Evolutionary conservation across 2,888 invertebrate genomes (phyloP).

Genomic region (Lasioglossum oenotherae): DNA sequence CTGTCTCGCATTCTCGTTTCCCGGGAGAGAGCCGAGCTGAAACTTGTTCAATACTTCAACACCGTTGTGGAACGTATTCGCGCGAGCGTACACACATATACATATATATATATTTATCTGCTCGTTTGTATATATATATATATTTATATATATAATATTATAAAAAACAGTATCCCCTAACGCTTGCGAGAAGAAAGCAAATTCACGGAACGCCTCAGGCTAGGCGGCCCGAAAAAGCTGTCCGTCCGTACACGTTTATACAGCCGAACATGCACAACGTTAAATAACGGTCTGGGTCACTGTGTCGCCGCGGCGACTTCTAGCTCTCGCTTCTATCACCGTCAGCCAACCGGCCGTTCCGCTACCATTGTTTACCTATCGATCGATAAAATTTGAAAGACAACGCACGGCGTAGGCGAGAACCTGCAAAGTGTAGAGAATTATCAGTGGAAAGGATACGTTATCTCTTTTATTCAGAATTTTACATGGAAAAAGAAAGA

Average conservation of each 20-base stretch:
- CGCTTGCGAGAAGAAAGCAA: conserved; percentile 70
- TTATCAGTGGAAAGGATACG: conserved; percentile 9
- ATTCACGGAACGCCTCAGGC: conserved; percentile 52
- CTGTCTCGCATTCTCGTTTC: not conserved
- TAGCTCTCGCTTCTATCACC: not conserved
- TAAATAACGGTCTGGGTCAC: conserved; percentile 59
- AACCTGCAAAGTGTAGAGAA: conserved; percentile 12
- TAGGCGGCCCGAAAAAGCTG: conserved; percentile 58
- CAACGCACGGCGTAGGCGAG: conserved; percentile 18
- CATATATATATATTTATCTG: conserved; percentile 69
- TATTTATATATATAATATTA: conserved; percentile 68
- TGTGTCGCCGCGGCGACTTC: conserved; percentile 1
- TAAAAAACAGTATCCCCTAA: conserved; percentile 72
- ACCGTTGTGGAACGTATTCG: conserved; percentile 73
- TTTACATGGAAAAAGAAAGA: not conserved
- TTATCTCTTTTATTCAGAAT: not conserved
- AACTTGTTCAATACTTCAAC: conserved; percentile 83
- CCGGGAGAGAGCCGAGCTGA: conserved; percentile 77
- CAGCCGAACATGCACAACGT: conserved; percentile 63
- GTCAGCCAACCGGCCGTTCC: not conserved
- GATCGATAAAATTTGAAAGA: conserved; percentile 25
- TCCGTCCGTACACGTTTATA: conserved; percentile 61
- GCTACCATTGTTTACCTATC: not conserved
- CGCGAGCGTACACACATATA: conserved; percentile 72
- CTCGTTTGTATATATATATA: conserved; percentile 64